Conservation (phyloP, 2,113 vertebrate species). For the Pachyramphus minor region DNA sequence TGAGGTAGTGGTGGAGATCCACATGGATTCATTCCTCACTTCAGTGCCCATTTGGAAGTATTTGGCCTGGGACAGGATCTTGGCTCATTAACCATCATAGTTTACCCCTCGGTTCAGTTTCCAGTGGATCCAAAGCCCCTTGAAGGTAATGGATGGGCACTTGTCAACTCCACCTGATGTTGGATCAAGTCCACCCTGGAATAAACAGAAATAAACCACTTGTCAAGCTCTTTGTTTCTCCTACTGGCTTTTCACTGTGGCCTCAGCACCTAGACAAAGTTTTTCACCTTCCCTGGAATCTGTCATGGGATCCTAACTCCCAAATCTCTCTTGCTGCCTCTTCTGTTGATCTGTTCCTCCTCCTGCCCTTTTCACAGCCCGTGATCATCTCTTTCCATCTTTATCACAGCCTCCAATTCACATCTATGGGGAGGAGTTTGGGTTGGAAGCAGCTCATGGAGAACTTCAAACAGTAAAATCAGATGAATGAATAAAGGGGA, state of each 20-base stretch:
- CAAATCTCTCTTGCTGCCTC: background rate
- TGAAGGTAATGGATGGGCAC: background rate
- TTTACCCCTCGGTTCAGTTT: background rate
- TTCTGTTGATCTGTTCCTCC: background rate
- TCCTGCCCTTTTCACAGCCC: background rate
- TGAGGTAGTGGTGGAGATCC: too few relatives aligned
- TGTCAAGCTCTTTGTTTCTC: background rate
- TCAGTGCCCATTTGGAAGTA: background rate
- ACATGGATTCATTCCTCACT: background rate
- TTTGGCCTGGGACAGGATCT: background rate
- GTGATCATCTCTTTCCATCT: background rate
- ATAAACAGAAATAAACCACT: background rate
- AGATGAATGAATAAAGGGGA: conserved; percentile 44
- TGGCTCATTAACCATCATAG: background rate
- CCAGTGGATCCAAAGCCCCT: background rate
- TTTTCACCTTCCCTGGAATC: background rate
- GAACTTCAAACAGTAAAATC: background rate
- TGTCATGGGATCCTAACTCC: background rate
- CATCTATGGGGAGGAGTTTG: background rate
- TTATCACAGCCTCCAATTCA: background rate
- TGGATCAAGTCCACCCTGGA: background rate
- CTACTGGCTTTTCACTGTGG: background rate
- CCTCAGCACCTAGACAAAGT: background rate
- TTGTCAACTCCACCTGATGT: background rate
- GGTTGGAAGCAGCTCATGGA: background rate